Evolutionary conservation across 2,113 vertebrate genomes (phyloP), one percentile per base, ranked within the genome.

Genomic region (Corythoichthys intestinalis): DNA sequence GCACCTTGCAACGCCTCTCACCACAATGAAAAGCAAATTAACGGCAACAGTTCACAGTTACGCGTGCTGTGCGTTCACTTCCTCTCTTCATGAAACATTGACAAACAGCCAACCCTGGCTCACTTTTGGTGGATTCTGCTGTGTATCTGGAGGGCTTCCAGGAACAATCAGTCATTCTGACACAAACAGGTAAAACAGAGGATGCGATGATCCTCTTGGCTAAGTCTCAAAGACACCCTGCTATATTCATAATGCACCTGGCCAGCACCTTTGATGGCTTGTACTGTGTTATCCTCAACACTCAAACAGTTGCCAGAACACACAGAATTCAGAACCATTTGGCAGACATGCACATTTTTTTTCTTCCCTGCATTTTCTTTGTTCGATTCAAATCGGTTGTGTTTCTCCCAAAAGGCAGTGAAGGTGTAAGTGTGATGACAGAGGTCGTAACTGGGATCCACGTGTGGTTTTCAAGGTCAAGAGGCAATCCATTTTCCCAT

Each of bases 161-260:
- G 70, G 64, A 54, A 59, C 79, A 72, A 83, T 88, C 84, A 78
- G 75, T 88, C 79, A 78, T 72, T 64, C 72, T 75, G 76, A 80
- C 77, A 81, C 71, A 54, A 39, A 66, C 73, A 73, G 79, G 84
- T 73, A 79, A 76, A 80, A 81, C 67, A 71, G 67, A 67, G 65
- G 57, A 73, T 76, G 70, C 64, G 70, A 66, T 48, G 48, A 72
- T 77, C 70, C 49, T 50, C 46, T 50, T 77, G 82, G 73, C 76
- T 66, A 11, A 57, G 54, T 49, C 71, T 80, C 71, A 75, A 66
- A 84, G 83, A 74, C 52, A 62, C 53, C 59, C 38, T 10, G 41
- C 64, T 70, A 50, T 67, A 60, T 54, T 71, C 77, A 68, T n/a
- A 35, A 35, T 60, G 80, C 83, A 83, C 74, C 77, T 84, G 83